A percentile compares a stretch with the other conserved stretches of the same genome.
These are phyloP conservation scores for Xenopus tropicalis DNA, from an alignment of 2,113 vertebrate genomes.

Conservation along the genomic window UCB_Xtro_10.0 CM004443.2:45015001-45015500, in stretches of 20 bases:
- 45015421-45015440: too few relatives aligned
- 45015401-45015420: background rate
- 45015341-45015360: slow-evolving; percentile 72
- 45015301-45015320: slow-evolving; percentile 81
- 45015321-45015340: slow-evolving; percentile 73
- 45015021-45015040: slow-evolving; percentile 39
- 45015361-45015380: slow-evolving; percentile 56
- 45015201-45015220: slow-evolving; percentile 79
- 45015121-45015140: slow-evolving; percentile 61
- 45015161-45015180: slow-evolving; percentile 93
- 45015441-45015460: too few relatives aligned
- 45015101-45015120: slow-evolving; percentile 61
- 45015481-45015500: slow-evolving; percentile 62
- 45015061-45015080: slow-evolving; percentile 52
- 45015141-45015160: slow-evolving; percentile 70
- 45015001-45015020: slow-evolving; percentile 68
- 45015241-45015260: slow-evolving; percentile 64
- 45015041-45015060: slow-evolving; percentile 49
- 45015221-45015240: slow-evolving; percentile 40
- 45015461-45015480: slow-evolving; percentile 44
- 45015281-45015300: slow-evolving; percentile 71
- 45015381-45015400: slow-evolving; percentile 42
- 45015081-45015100: slow-evolving; percentile 63
- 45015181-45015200: slow-evolving; percentile 88
- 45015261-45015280: slow-evolving; percentile 61